Conservation (phyloP, 2,797 vertebrate genomes). For the Sardinella longiceps region DNA sequence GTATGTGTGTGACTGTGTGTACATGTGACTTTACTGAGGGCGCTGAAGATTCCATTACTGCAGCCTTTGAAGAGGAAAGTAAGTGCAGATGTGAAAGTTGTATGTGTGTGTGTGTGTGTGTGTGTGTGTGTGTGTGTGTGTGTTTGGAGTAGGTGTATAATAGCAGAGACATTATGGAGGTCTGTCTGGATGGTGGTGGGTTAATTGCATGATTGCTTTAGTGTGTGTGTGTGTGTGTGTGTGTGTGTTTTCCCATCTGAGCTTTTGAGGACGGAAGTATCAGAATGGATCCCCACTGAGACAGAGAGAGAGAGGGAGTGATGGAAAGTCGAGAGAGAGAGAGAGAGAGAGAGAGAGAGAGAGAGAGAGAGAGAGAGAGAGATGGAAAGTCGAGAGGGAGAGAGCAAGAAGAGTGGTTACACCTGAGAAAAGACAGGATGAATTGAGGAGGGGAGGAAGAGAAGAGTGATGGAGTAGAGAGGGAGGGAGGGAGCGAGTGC, state of each 20-base stretch:
- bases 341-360: neutral
- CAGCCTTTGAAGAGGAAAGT: constrained; percentile 4
- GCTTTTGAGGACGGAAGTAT: neutral
- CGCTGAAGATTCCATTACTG: neutral
- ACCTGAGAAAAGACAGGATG: constrained; percentile 2
- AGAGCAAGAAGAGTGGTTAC: neutral
- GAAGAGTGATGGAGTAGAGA: constrained; percentile 9
- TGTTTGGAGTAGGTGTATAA: neutral
- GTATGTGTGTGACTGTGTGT: too few species aligned
- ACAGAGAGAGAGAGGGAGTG: too few species aligned
- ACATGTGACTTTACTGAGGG: neutral
- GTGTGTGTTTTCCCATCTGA: constrained; percentile 1
- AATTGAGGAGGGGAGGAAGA: constrained; percentile 31
- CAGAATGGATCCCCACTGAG: neutral
- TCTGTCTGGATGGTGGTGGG: constrained; percentile 17
- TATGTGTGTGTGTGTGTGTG: neutral
- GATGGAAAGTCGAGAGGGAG: neutral
- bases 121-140: constrained; percentile 10
- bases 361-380: neutral
- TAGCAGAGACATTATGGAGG: constrained; percentile 15
- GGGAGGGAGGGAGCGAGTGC: neutral
- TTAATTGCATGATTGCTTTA: constrained; percentile 20
- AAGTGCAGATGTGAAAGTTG: neutral
- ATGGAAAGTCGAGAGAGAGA: too few species aligned
- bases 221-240: neutral